These are phyloP conservation scores for Xanthia icteritia DNA, from an alignment of 2,888 invertebrate genomes.

Conservation along the genomic window DNA sequence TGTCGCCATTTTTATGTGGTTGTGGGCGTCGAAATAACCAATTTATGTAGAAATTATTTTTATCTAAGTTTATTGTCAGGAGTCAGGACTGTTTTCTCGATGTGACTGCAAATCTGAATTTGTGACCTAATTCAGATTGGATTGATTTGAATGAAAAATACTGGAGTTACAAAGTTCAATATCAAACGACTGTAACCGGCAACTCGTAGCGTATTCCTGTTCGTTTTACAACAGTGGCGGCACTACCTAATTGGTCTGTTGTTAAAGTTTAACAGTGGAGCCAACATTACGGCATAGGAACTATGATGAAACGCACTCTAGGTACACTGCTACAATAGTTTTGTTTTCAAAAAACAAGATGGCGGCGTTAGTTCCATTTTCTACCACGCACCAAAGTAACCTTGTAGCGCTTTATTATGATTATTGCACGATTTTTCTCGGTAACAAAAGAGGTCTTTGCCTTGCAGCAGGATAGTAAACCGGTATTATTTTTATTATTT, in stretches of 20 bases:
- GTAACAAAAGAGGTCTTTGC: neutral
- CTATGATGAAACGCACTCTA: too few species aligned
- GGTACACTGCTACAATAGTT: too few species aligned
- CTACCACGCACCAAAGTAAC: neutral
- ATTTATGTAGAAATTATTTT: neutral
- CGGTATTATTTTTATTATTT: slow-evolving; percentile 18
- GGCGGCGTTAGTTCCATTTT: neutral
- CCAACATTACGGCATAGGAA: too few species aligned
- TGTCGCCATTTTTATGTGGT: neutral
- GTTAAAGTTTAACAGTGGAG: too few species aligned
- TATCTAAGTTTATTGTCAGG: neutral
- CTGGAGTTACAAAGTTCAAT: neutral
- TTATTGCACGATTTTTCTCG: neutral
- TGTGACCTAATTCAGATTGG: neutral
- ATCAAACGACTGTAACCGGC: neutral
- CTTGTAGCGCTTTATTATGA: neutral
- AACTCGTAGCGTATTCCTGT: neutral
- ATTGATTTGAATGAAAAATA: neutral
- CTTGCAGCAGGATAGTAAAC: neutral
- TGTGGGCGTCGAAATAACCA: neutral
- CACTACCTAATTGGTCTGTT: too few species aligned
- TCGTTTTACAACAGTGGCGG: too few species aligned
- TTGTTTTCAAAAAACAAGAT: neutral
- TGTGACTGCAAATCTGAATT: too few species aligned
- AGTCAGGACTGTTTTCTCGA: neutral